A percentile compares a stretch with the other conserved stretches of the same genome.
Evolutionary conservation across 2,888 invertebrate genomes (phyloP).

Genomic region (Nomada ferruginata): DNA sequence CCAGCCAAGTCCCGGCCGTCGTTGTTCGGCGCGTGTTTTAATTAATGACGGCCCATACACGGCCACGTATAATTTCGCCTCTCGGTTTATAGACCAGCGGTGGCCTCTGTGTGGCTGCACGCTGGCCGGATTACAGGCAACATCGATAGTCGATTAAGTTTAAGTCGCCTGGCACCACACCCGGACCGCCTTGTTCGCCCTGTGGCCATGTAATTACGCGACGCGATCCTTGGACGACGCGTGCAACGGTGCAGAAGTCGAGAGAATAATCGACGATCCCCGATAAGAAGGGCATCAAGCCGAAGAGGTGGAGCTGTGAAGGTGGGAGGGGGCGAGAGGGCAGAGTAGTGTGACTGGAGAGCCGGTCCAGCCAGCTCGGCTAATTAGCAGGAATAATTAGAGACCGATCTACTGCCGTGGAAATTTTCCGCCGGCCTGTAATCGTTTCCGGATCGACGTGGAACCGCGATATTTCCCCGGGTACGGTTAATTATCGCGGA

Average conservation of each 20-base stretch:
- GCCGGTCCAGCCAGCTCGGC: slow-evolving; percentile 32
- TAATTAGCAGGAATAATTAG: slow-evolving; percentile 59
- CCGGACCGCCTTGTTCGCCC: slow-evolving; percentile 1
- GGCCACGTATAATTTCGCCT: slow-evolving; percentile 62
- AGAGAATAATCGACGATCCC: slow-evolving; percentile 45
- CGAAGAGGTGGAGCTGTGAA: background rate
- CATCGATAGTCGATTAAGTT: slow-evolving; percentile 72
- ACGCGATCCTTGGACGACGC: slow-evolving; percentile 54
- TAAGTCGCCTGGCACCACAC: slow-evolving; percentile 41
- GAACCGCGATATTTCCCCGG: slow-evolving; percentile 23
- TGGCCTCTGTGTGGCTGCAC: slow-evolving; percentile 11
- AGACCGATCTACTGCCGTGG: slow-evolving; percentile 36
- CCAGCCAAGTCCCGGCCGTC: slow-evolving; percentile 44
- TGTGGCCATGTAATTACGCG: slow-evolving; percentile 64
- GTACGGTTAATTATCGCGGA: slow-evolving; percentile 32
- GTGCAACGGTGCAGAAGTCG: slow-evolving; percentile 30
- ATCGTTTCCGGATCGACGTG: slow-evolving; percentile 38
- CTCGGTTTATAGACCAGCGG: slow-evolving; percentile 40
- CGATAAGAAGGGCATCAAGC: slow-evolving; percentile 53
- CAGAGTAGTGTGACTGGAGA: background rate
- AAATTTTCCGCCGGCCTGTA: slow-evolving; percentile 49
- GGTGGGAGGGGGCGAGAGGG: background rate
- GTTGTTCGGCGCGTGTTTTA: slow-evolving; percentile 48
- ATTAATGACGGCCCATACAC: slow-evolving; percentile 66
- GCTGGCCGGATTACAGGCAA: slow-evolving; percentile 66